A percentile compares a stretch with the other conserved stretches of the same genome.
Conservation (phyloP, 2,888 invertebrate species). For the Netelia inedita region DNA sequence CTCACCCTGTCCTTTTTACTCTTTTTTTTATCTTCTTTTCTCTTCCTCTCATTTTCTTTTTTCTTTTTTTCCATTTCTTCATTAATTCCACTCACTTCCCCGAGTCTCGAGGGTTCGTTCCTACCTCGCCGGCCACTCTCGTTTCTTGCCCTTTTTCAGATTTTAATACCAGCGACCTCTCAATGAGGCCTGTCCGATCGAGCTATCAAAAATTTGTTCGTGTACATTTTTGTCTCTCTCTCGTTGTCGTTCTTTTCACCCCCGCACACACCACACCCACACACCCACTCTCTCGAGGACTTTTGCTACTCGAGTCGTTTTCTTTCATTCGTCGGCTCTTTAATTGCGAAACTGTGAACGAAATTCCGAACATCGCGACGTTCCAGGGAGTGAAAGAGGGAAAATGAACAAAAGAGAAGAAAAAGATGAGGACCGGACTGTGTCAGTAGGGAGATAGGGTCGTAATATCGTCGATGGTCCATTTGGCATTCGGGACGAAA, state of each 20-base stretch:
- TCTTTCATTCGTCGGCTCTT: constrained; percentile 4
- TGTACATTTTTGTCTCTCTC: constrained; percentile 14
- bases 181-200: constrained; percentile 34
- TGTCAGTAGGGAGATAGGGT: constrained; percentile 45
- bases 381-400: background rate
- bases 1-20: constrained; percentile 17
- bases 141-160: constrained; percentile 16
- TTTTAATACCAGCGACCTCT: constrained; percentile 53
- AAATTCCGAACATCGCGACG: constrained; percentile 4
- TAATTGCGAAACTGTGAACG: constrained; percentile 15
- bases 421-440: background rate
- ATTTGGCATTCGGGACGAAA: constrained; percentile 16
- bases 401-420: background rate
- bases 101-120: constrained; percentile 45
- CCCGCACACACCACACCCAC: background rate
- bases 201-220: constrained; percentile 25
- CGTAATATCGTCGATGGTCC: constrained; percentile 38
- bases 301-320: background rate
- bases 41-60: constrained; percentile 9
- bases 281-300: background rate
- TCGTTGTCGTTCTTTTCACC: constrained; percentile 13
- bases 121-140: constrained; percentile 20
- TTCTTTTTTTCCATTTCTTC: constrained; percentile 60
- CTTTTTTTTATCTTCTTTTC: constrained; percentile 62
- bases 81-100: constrained; percentile 59